Evolutionary conservation across 2,113 vertebrate species (phyloP).

Genomic region (Leptobrachium leishanense): DNA sequence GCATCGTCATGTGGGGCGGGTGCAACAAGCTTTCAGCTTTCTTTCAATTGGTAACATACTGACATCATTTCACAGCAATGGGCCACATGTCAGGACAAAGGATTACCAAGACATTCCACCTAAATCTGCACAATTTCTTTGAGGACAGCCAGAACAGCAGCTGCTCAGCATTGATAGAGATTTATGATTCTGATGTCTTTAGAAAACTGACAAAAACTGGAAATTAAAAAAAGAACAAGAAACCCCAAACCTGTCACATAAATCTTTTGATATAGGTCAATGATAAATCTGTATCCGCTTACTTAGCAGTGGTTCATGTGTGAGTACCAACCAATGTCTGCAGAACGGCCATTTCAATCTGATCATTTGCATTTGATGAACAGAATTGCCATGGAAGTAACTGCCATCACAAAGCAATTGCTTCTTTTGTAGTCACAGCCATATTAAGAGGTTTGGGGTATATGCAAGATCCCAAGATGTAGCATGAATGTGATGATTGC

Average conservation of each 20-base stretch:
- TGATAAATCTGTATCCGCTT: conserved; percentile 30
- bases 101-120: conserved; percentile 60
- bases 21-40: conserved; percentile 51
- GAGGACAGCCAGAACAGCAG: conserved; percentile 57
- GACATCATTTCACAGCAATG: conserved; percentile 65
- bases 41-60: conserved; percentile 72
- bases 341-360: too few relatives aligned
- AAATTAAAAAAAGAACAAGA: conserved; percentile 8
- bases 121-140: conserved; percentile 60
- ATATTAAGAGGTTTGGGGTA: too few relatives aligned
- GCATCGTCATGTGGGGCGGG: conserved; percentile 49
- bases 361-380: too few relatives aligned
- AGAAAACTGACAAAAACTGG: background rate
- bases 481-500: too few relatives aligned
- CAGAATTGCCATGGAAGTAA: too few relatives aligned
- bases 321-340: too few relatives aligned
- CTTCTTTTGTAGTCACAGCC: too few relatives aligned
- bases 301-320: background rate
- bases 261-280: conserved; percentile 45
- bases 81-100: conserved; percentile 62
- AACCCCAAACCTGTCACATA: background rate
- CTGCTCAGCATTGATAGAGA: conserved; percentile 51
- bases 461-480: too few relatives aligned
- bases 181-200: conserved; percentile 48
- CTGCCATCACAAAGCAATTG: too few relatives aligned